A percentile compares a stretch with the other conserved stretches of the same genome.
phyloP scores from a whole-genome alignment of 2,797 vertebrate species.

The Gymnodraco acuticeps region DNA sequence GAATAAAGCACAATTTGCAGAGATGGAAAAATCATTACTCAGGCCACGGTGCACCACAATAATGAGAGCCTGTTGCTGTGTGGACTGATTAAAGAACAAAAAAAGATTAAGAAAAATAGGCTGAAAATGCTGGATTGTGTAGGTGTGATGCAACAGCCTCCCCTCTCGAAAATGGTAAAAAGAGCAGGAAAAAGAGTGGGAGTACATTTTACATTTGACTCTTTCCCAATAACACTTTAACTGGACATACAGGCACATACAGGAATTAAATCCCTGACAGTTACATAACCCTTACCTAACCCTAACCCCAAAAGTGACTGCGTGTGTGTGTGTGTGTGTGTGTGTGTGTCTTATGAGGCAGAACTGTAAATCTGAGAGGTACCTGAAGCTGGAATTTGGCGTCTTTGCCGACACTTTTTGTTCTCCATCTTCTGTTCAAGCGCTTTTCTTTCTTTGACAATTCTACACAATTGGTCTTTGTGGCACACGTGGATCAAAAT shows the following conservation, averaged over 20 bases:
- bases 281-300: no score
- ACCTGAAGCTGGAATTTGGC: conserved; percentile 99
- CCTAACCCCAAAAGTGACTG: no score
- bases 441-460: conserved; percentile 99
- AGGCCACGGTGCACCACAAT: conserved; percentile 9
- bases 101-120: background rate
- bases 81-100: background rate
- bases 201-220: background rate
- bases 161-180: background rate
- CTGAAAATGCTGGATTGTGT: background rate
- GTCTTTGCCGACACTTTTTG: conserved; percentile 99
- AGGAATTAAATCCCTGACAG: background rate
- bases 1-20: conserved; percentile 27
- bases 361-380: conserved; percentile 72
- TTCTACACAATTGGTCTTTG: conserved; percentile 99
- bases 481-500: conserved; percentile 88
- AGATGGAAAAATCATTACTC: conserved; percentile 26
- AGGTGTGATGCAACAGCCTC: background rate
- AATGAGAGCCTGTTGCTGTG: background rate
- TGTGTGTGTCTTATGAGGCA: background rate
- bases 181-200: background rate
- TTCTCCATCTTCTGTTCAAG: conserved; percentile 99
- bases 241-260: background rate
- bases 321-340: conserved; percentile 7
- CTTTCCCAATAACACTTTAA: background rate